Evolutionary conservation across 2,797 vertebrate genomes (phyloP).

Genomic region (Aratinga solstitialis): DNA sequence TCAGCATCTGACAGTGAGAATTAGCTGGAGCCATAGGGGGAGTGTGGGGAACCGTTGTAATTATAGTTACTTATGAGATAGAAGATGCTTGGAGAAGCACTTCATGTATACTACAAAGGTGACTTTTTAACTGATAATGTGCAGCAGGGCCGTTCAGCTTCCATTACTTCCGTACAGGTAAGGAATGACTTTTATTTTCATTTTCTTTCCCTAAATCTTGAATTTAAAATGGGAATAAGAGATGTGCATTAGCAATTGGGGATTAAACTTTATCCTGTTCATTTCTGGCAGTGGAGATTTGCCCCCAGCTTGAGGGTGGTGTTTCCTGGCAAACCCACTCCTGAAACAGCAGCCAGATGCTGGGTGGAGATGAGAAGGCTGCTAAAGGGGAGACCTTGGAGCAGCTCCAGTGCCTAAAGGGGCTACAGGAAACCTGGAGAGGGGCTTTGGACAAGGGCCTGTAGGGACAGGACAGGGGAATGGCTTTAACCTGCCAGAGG

Average conservation of each 20-base stretch:
- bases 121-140: not conserved
- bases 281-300: not conserved
- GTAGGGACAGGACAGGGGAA: not conserved
- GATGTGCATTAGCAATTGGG: not conserved
- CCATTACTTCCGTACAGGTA: not conserved
- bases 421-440: not conserved
- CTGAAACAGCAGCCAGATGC: not conserved
- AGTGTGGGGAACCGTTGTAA: not conserved
- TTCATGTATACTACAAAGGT: not conserved
- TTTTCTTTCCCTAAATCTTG: not conserved
- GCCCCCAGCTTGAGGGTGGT: not conserved
- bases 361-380: not conserved
- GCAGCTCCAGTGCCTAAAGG: not conserved
- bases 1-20: not conserved
- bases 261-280: not conserved
- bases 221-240: not conserved
- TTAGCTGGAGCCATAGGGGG: not conserved
- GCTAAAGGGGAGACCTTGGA: not conserved
- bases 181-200: not conserved
- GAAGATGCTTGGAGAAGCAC: not conserved
- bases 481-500: too few species aligned
- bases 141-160: not conserved
- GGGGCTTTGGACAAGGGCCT: not conserved
- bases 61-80: not conserved
- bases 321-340: not conserved